A percentile compares a stretch with the other conserved stretches of the same genome.
These are phyloP conservation scores for Ernsta delagoae DNA, from an alignment of 2,888 invertebrate species.

Conservation along the genomic window DNA sequence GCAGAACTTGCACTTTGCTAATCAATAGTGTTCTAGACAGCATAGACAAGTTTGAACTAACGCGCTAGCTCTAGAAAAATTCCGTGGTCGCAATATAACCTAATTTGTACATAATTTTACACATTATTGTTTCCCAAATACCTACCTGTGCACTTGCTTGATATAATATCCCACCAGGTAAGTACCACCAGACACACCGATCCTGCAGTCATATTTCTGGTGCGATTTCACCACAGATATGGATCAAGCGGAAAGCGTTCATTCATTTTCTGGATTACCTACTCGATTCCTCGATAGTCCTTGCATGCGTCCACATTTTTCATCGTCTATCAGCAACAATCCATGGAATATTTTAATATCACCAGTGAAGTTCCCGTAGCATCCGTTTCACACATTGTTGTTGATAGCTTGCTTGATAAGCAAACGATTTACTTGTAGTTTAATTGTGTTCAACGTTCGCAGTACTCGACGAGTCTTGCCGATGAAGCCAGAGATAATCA, in stretches of 20 bases:
- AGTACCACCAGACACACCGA: slow-evolving; percentile 19
- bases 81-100: slow-evolving; percentile 11
- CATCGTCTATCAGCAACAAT: slow-evolving; percentile 46
- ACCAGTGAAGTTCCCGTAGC: neutral
- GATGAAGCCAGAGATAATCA: slow-evolving; percentile 96
- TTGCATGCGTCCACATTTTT: slow-evolving; percentile 26
- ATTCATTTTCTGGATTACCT: slow-evolving; percentile 1
- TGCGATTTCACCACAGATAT: slow-evolving; percentile 17
- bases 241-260: slow-evolving; percentile 15
- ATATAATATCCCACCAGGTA: slow-evolving; percentile 8
- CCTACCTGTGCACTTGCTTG: neutral
- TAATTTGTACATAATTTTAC: slow-evolving; percentile 15
- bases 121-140: neutral
- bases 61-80: slow-evolving; percentile 27
- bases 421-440: neutral
- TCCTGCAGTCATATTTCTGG: slow-evolving; percentile 32
- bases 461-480: slow-evolving; percentile 93
- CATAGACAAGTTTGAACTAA: slow-evolving; percentile 22
- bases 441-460: slow-evolving; percentile 48
- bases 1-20: slow-evolving; percentile 40
- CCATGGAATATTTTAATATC: slow-evolving; percentile 13
- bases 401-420: slow-evolving; percentile 18
- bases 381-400: slow-evolving; percentile 21
- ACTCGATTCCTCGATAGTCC: neutral
- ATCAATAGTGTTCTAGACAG: slow-evolving; percentile 27